These are phyloP conservation scores for Pyrgilauda ruficollis DNA, from an alignment of 2,113 vertebrate genomes.

Conservation along the genomic window DNA sequence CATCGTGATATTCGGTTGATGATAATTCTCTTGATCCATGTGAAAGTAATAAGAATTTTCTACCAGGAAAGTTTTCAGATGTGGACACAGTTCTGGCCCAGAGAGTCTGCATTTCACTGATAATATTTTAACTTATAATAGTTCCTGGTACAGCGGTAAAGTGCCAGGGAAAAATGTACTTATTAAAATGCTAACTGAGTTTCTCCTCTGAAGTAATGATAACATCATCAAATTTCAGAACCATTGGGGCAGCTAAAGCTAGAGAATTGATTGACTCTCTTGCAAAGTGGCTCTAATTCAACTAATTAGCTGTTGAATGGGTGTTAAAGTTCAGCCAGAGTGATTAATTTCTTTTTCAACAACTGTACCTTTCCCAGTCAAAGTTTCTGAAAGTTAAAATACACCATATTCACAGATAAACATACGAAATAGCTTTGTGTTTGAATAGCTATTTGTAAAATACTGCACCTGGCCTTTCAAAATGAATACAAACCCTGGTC, in stretches of 20 bases:
- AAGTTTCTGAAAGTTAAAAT: conserved; percentile 65
- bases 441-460: conserved; percentile 32
- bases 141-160: conserved; percentile 13
- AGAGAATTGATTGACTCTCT: conserved; percentile 75
- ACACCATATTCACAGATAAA: not conserved
- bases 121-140: conserved; percentile 60
- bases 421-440: conserved; percentile 1
- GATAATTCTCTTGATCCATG: conserved; percentile 36
- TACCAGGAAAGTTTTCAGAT: conserved; percentile 23
- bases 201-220: conserved; percentile 72
- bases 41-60: not conserved
- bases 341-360: conserved; percentile 69
- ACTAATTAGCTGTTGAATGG: conserved; percentile 76
- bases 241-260: conserved; percentile 66
- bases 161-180: conserved; percentile 45
- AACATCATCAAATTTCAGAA: conserved; percentile 78
- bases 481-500: not conserved
- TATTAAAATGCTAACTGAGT: conserved; percentile 73
- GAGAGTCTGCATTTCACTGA: conserved; percentile 49
- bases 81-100: not conserved
- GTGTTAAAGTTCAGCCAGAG: conserved; percentile 72
- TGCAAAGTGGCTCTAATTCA: conserved; percentile 71
- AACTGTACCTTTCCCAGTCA: conserved; percentile 64
- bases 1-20: not conserved
- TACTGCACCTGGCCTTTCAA: not conserved